Percentiles rank a stretch among this genome's conserved stretches.
These are phyloP conservation scores for Cassiopea xamachana DNA, from an alignment of 30 jellyfish, hydroid and myxozoan genomes.

Conservation along the genomic window DNA sequence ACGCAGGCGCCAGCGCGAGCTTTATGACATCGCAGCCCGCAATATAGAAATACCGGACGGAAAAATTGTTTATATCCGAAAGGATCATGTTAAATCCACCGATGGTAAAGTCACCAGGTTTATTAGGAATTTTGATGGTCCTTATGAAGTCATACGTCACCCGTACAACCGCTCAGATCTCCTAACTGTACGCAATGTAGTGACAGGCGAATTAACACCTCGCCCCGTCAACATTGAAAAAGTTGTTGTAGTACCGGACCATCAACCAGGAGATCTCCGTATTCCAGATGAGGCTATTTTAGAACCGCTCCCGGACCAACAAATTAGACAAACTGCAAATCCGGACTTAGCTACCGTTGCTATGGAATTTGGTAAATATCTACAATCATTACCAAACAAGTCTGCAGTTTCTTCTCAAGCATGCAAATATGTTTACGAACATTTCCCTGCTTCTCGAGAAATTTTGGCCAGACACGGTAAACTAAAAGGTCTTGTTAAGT, in stretches of 20 bases:
- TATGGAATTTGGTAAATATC: neutral
- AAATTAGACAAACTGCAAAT: slow-evolving; percentile 46
- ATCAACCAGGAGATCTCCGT: slow-evolving; percentile 16
- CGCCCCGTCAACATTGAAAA: too few species aligned
- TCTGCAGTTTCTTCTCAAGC: neutral
- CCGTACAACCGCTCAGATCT: too few species aligned
- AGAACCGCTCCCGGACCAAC: neutral
- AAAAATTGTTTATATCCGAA: too few species aligned
- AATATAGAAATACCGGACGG: neutral
- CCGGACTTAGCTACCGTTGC: neutral
- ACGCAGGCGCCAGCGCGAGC: neutral
- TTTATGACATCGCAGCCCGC: neutral
- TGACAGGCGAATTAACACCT: slow-evolving; percentile 22
- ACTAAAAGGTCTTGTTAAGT: too few species aligned
- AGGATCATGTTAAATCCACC: too few species aligned
- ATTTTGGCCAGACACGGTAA: too few species aligned
- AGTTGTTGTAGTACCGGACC: slow-evolving; percentile 10
- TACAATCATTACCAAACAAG: neutral
- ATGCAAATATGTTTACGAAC: neutral
- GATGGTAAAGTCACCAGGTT: neutral
- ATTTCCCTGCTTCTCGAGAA: too few species aligned
- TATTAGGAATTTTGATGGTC: neutral
- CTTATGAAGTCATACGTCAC: too few species aligned
- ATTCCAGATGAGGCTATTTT: neutral
- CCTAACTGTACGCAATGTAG: too few species aligned